Conservation (phyloP, 2,113 vertebrate genomes). For the Scomber japonicus region DNA sequence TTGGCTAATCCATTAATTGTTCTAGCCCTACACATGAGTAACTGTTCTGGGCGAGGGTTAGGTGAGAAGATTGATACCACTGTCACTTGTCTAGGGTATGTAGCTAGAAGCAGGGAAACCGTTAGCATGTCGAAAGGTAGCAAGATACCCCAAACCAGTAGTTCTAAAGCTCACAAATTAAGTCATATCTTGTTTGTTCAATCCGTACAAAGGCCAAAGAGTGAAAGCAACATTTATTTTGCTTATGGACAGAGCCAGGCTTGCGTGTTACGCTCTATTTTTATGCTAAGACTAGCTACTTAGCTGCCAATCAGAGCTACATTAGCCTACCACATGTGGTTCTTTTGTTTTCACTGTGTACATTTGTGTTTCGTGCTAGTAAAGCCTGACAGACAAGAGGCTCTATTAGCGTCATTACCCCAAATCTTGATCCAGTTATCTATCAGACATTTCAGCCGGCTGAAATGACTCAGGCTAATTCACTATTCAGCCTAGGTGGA, state of each 20-base stretch:
- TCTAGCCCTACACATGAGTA: not conserved
- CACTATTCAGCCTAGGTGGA: not conserved
- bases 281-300: not conserved
- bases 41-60: not conserved
- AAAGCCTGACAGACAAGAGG: not conserved
- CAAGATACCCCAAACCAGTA: too few species aligned
- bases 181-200: too few species aligned
- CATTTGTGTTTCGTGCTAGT: not conserved
- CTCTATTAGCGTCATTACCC: too few species aligned
- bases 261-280: not conserved
- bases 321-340: not conserved
- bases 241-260: not conserved
- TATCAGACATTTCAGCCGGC: not conserved
- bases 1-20: too few species aligned
- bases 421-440: not conserved
- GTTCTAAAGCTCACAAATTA: too few species aligned
- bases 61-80: too few species aligned
- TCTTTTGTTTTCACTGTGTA: too few species aligned
- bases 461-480: constrained; percentile 15
- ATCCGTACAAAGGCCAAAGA: too few species aligned
- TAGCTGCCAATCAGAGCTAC: not conserved
- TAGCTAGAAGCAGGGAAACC: too few species aligned
- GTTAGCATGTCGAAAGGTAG: too few species aligned
- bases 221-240: not conserved
- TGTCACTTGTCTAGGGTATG: too few species aligned